These are phyloP conservation scores for Sebastes paucispinis DNA, from an alignment of 2,797 vertebrate species.

Conservation along the genomic window DNA sequence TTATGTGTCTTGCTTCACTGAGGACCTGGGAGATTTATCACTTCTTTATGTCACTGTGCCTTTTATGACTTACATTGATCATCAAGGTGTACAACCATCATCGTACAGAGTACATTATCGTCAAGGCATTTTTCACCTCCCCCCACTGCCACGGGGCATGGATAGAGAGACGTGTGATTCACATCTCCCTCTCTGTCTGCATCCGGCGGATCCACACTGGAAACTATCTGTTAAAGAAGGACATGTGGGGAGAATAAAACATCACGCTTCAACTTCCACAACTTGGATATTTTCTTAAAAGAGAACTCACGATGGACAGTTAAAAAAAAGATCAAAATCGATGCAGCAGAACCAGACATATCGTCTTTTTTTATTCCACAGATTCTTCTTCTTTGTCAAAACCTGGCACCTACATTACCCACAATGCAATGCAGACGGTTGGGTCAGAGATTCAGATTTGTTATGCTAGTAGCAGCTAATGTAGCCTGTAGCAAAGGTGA, in stretches of 20 bases:
- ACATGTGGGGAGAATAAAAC: not conserved
- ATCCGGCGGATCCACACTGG: not conserved
- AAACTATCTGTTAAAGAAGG: not conserved
- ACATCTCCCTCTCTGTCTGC: slow-evolving; percentile 22
- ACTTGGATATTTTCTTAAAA: not conserved
- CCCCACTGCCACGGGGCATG: slow-evolving; percentile 8
- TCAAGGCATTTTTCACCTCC: slow-evolving; percentile 14
- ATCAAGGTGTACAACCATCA: slow-evolving; percentile 68
- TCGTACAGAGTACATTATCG: slow-evolving; percentile 47
- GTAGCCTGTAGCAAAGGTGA: not conserved
- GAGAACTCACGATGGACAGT: not conserved
- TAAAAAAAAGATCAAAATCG: not conserved
- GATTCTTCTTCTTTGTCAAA: not conserved
- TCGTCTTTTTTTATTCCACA: not conserved
- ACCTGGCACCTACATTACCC: not conserved
- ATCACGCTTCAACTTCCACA: not conserved
- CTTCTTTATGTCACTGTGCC: slow-evolving; percentile 49
- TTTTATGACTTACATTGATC: slow-evolving; percentile 74
- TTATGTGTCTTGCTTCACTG: slow-evolving; percentile 67
- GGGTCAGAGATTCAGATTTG: not conserved
- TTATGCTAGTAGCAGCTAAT: not conserved
- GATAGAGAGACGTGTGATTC: slow-evolving; percentile 2
- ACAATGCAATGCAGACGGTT: not conserved
- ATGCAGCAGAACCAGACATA: not conserved
- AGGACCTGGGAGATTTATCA: slow-evolving; percentile 54